Base-by-base conservation (phyloP, 2,113 vertebrate species). In the Pteropus alecto region DNA sequence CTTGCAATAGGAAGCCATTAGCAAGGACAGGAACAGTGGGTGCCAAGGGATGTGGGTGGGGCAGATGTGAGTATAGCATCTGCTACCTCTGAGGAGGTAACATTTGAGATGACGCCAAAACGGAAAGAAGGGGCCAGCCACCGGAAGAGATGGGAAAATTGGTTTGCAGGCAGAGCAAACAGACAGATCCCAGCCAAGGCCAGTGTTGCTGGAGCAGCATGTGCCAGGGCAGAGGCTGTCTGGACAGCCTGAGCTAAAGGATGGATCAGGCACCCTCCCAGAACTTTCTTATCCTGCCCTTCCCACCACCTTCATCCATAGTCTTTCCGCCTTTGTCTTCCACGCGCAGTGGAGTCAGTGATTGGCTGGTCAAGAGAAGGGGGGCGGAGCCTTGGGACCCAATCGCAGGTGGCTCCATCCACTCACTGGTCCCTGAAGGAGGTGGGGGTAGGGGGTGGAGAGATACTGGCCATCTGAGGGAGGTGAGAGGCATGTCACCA, bases 241-340 rank as follows among this genome's bases (percentile, higher is more conserved):
- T 5, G 2, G n/a, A 58, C 15, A 6, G 16, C 43, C 43, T 0
- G 28, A 68, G 10, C 28, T 63, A 13, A 56, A n/a, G 19, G 28
- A 7, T 0, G 24, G 2, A 38, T 58, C 68, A 5, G 28, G 1
- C 11, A 5, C 2, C 16, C 35, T 6, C 6, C 11, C 11, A 5
- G 46, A 46, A 16, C 24, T 77, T 54, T 22, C 28, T 22, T 5
- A 16, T 8, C 58, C 2, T 1, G 22, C 30, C 21, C 33, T 63
- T 22, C 12, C 22, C 30, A 51, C 46, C 19, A 6, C 0, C 18
- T 65, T 26, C 73, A 6, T 11, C 22, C 61, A n/a, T 11, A 30
- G 61, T 24, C 56, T 48, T 46, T 35, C 60, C 28, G 24, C 22
- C 26, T 56, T n/a, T 74, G 18, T 35, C 2, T 13, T 33, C 38